Base-by-base conservation (phyloP, 2,797 vertebrate genomes). In the Sylvilagus floridanus region DNA sequence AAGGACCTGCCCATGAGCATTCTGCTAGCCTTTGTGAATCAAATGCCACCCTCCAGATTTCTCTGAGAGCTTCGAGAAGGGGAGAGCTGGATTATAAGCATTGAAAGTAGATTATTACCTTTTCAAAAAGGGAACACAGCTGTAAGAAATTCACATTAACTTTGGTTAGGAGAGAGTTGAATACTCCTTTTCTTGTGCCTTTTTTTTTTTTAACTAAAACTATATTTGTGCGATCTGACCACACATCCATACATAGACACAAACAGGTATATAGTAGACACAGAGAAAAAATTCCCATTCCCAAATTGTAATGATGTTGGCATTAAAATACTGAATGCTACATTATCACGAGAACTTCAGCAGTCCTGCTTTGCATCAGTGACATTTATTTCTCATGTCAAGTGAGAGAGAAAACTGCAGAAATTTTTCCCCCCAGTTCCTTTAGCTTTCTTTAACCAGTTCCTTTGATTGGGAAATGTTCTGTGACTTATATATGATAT, bases 371-470 rank as follows among this genome's bases (percentile, higher is more conserved):
- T 93, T 96, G 88, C 60, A 68, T 83, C 84, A 47, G 81, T 79
- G 89, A 79, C 68, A 91, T 65, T 84, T 81, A 60, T 93, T 96
- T 94, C 76, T 96, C 79, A 52, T 90, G 86, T 73, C 72, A 96
- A 87, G 50, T 50, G 72, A 93, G 35, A 93, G 35, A 83, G 66
- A 84, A 84, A 88, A 30, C 6, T 28, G 35, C 17, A 35, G 6
- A 68, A 7, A 68, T 42, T 26, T 32, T 28, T 35, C 30, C 13
- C 8, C 10, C 11, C 11, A 11, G 11, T 82, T 57, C 66, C 66
- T 77, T 84, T 63, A 91, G 57, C 68, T 87, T 87, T 91, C 52
- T 81, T 81, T 76, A 72, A 84, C 78, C 17, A 93, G 79, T 72
- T 78, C 16, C 50, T 88, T 2, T 77, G 78, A 81, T 77, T 1